These are phyloP conservation scores for Tragulus kanchil DNA, from an alignment of 2,113 vertebrate species.

Conservation along the genomic window DNA sequence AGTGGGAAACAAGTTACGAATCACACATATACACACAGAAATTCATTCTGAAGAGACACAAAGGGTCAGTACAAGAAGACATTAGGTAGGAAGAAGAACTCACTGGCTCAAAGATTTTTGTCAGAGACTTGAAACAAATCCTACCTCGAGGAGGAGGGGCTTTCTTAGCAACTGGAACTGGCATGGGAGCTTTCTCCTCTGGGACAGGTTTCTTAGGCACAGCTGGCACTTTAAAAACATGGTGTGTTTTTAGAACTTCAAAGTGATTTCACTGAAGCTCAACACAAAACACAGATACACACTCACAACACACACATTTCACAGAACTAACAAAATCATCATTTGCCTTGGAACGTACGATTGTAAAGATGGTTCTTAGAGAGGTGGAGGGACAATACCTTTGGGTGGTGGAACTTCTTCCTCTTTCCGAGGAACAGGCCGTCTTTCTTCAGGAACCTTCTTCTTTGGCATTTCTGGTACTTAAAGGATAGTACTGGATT, in stretches of 20 bases:
- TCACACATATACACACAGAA: background rate
- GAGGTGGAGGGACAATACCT: slow-evolving; percentile 84
- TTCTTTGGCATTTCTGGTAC: slow-evolving; percentile 85
- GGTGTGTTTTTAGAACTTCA: slow-evolving; percentile 59
- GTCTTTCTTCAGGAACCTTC: slow-evolving; percentile 84
- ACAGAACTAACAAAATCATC: background rate
- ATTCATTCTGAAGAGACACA: slow-evolving; percentile 17
- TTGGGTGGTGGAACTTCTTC: slow-evolving; percentile 85
- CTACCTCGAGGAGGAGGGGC: slow-evolving; percentile 89
- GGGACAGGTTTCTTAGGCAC: slow-evolving; percentile 86
- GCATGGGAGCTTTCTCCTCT: slow-evolving; percentile 87
- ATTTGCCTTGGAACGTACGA: background rate
- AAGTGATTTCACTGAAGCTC: background rate
- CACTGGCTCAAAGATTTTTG: background rate
- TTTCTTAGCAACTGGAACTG: slow-evolving; percentile 87
- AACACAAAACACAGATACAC: slow-evolving; percentile 2
- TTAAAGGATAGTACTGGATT: slow-evolving; percentile 81
- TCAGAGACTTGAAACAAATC: slow-evolving; percentile 36
- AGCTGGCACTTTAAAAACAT: slow-evolving; percentile 86
- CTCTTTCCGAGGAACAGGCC: slow-evolving; percentile 84
- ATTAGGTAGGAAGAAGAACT: slow-evolving; percentile 55
- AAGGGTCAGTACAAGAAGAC: background rate
- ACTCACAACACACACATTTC: background rate
- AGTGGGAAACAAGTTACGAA: slow-evolving; percentile 32
- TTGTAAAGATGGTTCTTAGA: background rate